phyloP scores from a whole-genome alignment of 2,888 invertebrate genomes.

The Lottia gigantea region DNA sequence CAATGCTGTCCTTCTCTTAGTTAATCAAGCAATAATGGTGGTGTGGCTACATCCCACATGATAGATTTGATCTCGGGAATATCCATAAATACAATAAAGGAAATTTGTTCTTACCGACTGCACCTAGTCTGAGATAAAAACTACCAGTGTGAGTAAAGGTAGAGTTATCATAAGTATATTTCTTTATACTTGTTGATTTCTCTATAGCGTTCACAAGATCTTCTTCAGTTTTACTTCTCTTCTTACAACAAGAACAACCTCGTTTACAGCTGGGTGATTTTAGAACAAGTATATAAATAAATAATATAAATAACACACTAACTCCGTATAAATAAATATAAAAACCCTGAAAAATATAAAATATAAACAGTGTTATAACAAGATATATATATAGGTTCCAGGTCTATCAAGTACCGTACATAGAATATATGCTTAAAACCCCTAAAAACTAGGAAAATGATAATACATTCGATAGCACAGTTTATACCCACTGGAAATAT shows the following conservation, averaged over 20 bases:
- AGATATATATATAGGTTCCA: conserved; percentile 6
- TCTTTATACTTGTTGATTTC: conserved; percentile 49
- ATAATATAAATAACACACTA: conserved; percentile 58
- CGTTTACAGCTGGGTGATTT: conserved; percentile 70
- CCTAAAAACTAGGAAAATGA: too few relatives aligned
- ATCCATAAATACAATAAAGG: too few relatives aligned
- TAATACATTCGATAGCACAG: too few relatives aligned
- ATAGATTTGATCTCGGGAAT: too few relatives aligned
- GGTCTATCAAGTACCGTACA: too few relatives aligned
- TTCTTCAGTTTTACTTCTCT: conserved; percentile 32
- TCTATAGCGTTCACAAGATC: conserved; percentile 18
- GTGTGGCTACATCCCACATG: too few relatives aligned
- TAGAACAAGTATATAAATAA: conserved; percentile 59
- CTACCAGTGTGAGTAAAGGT: conserved; percentile 54
- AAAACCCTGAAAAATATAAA: conserved; percentile 66
- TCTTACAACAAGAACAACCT: conserved; percentile 15
- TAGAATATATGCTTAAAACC: too few relatives aligned
- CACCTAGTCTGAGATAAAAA: conserved; percentile 64
- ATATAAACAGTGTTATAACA: not conserved
- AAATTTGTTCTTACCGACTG: conserved; percentile 29
- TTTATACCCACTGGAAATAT: too few relatives aligned
- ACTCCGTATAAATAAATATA: conserved; percentile 61
- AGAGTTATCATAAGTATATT: conserved; percentile 34
- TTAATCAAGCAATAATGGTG: too few relatives aligned
- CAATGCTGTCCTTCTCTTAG: not conserved